Evolutionary conservation across 2,113 vertebrate genomes (phyloP).

Genomic region (Epinephelus moara): DNA sequence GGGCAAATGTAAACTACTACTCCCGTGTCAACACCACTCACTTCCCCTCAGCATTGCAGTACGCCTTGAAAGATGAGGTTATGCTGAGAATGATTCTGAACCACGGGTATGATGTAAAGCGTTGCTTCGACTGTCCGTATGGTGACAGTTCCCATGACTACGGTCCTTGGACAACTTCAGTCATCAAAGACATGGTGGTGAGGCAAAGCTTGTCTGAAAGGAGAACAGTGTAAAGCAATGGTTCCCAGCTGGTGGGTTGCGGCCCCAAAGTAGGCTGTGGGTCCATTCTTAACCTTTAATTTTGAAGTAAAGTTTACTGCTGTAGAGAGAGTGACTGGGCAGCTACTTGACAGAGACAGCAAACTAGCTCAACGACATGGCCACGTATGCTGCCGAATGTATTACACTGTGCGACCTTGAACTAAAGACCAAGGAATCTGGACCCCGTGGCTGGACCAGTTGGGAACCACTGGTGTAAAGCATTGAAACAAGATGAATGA

Average conservation of each 20-base stretch:
- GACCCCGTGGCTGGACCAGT: too few species aligned
- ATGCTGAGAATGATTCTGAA: conserved; percentile 94
- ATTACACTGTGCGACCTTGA: too few species aligned
- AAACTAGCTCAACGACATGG: too few species aligned
- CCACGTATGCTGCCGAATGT: too few species aligned
- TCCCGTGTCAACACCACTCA: conserved; percentile 93
- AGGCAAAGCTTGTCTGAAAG: conserved; percentile 49
- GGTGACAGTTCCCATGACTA: conserved; percentile 85
- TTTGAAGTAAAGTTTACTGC: too few species aligned
- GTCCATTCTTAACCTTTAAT: too few species aligned
- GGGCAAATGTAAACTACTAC: conserved; percentile 96
- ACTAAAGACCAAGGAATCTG: too few species aligned
- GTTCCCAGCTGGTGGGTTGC: too few species aligned
- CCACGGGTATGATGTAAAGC: conserved; percentile 90
- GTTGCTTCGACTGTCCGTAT: conserved; percentile 93
- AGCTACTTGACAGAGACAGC: too few species aligned
- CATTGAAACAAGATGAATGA: background rate
- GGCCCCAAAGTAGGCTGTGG: too few species aligned
- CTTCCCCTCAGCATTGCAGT: conserved; percentile 89
- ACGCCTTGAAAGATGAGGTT: conserved; percentile 85
- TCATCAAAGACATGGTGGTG: conserved; percentile 96
- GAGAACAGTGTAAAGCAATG: background rate
- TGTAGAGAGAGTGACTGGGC: too few species aligned
- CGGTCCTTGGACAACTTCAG: conserved; percentile 90
- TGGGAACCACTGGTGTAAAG: too few species aligned